Evolutionary conservation across 35 echinoderm and acorn worm species (phyloP).

Genomic region (Ptychodera flava): DNA sequence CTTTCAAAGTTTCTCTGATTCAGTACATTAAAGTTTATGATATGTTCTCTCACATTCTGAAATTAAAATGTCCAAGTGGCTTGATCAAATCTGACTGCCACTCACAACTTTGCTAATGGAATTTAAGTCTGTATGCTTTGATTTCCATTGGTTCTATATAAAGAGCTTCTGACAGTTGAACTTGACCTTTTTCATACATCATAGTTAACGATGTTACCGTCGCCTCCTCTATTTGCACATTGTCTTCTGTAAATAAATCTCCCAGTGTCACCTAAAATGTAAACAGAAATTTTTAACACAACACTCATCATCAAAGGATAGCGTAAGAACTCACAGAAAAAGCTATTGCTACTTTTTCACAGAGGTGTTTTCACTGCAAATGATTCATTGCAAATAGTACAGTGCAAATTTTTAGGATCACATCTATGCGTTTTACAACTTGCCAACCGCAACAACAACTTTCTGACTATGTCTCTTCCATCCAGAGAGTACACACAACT

Average conservation of each 20-base stretch:
- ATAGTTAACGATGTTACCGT: slow-evolving; percentile 70
- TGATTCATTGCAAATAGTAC: background rate
- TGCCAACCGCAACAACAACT: too few species aligned
- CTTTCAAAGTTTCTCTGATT: too few species aligned
- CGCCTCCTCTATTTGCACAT: slow-evolving; percentile 42
- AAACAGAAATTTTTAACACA: background rate
- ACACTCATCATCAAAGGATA: background rate
- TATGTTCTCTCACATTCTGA: too few species aligned
- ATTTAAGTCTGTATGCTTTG: slow-evolving; percentile 81
- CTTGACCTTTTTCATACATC: slow-evolving; percentile 67
- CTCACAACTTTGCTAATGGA: too few species aligned
- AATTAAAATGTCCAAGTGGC: too few species aligned
- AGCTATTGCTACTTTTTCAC: background rate
- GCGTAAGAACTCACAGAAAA: background rate
- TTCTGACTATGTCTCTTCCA: too few species aligned
- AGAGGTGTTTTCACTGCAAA: background rate
- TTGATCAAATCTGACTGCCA: too few species aligned
- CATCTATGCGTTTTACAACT: too few species aligned
- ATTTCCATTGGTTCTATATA: slow-evolving; percentile 82
- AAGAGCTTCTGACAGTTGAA: slow-evolving; percentile 32
- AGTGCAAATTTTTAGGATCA: too few species aligned
- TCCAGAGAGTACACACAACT: too few species aligned
- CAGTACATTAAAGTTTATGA: too few species aligned
- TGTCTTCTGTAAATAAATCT: slow-evolving; percentile 28
- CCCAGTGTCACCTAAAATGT: slow-evolving; percentile 39